Evolutionary conservation across 2,888 invertebrate genomes (phyloP).

Genomic region (Prostheceraeus crozeri): DNA sequence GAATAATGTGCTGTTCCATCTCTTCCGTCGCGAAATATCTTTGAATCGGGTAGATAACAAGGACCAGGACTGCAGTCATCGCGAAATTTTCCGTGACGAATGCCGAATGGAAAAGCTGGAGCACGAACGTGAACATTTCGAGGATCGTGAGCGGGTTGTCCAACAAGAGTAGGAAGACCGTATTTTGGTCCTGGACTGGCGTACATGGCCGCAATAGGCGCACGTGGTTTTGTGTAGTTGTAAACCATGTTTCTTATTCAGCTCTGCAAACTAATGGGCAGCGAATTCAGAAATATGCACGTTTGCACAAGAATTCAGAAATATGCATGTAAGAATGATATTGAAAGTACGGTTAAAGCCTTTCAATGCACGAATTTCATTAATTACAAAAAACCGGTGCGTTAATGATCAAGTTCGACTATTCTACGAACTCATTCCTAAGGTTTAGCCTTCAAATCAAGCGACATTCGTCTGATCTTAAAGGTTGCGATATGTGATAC

Average conservation of each 20-base stretch:
- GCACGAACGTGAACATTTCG: constrained; percentile 43
- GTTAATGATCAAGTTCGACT: too few relatives aligned
- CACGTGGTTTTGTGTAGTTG: constrained; percentile 45
- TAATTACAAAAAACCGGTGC: too few relatives aligned
- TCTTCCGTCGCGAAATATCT: constrained; percentile 47
- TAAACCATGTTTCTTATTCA: constrained; percentile 43
- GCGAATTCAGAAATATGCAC: too few relatives aligned
- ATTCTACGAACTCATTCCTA: too few relatives aligned
- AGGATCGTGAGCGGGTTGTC: constrained; percentile 44
- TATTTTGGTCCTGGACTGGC: constrained; percentile 47
- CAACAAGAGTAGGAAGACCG: constrained; percentile 45
- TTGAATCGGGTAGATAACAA: constrained; percentile 43
- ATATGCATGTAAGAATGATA: too few relatives aligned
- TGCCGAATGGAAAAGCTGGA: constrained; percentile 44
- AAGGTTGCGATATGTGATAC: too few relatives aligned
- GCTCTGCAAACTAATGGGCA: too few relatives aligned
- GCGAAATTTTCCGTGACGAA: constrained; percentile 41
- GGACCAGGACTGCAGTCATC: constrained; percentile 41
- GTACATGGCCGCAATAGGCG: constrained; percentile 47
- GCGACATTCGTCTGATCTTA: too few relatives aligned
- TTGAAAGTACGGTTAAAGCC: too few relatives aligned
- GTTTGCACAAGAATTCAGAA: too few relatives aligned
- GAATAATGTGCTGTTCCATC: constrained; percentile 54
- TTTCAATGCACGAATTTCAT: too few relatives aligned
- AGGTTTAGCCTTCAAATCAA: too few relatives aligned